These are phyloP conservation scores for Sebastes oblongus DNA, from an alignment of 2,797 vertebrate genomes.

Conservation along the genomic window DNA sequence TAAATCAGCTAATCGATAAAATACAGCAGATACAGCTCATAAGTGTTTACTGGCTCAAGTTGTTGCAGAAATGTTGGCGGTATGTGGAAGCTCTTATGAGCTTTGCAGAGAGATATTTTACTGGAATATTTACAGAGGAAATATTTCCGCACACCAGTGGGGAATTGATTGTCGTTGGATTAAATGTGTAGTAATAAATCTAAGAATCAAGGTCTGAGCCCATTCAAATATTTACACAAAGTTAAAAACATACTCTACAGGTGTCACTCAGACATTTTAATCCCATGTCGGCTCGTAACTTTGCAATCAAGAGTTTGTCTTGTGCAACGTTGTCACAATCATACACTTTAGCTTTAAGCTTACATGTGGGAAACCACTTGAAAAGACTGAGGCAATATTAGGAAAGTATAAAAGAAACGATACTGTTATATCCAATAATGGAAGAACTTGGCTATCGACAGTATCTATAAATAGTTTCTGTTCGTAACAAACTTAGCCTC, in stretches of 20 bases:
- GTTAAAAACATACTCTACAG: not conserved
- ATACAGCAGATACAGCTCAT: not conserved
- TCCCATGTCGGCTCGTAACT: not conserved
- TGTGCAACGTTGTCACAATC: not conserved
- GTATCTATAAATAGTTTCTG: not conserved
- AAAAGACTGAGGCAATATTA: not conserved
- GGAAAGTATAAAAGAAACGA: not conserved
- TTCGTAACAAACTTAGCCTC: not conserved
- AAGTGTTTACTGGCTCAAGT: not conserved
- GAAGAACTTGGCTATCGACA: not conserved
- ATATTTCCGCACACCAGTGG: not conserved
- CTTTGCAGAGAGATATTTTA: not conserved
- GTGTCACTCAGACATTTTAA: not conserved
- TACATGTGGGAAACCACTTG: not conserved
- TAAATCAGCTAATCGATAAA: too few species aligned
- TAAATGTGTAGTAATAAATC: not conserved
- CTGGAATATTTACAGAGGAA: slow-evolving; percentile 22
- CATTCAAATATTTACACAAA: slow-evolving; percentile 37
- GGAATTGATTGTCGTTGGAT: not conserved
- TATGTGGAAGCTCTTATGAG: not conserved
- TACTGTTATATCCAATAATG: not conserved
- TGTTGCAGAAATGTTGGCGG: not conserved
- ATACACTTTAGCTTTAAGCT: not conserved
- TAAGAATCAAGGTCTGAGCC: not conserved
- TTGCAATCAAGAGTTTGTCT: not conserved